Evolutionary conservation across 2,797 vertebrate species (phyloP), one percentile per base, ranked within the genome.

Genomic region (Choloepus didactylus): DNA sequence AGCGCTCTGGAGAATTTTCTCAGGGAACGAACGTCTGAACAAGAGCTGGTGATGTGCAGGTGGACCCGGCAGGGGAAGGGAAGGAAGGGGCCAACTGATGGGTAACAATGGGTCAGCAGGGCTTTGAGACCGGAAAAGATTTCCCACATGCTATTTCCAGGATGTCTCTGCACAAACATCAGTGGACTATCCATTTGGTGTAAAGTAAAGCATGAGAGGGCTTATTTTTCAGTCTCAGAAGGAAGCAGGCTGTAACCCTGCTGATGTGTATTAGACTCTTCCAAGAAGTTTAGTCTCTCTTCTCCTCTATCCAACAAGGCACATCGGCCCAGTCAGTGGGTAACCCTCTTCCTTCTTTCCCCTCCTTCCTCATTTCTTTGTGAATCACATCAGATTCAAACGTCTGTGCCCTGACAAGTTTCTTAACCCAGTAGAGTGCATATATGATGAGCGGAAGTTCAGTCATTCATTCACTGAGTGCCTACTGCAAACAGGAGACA

Each of bases 381-480:
- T 31, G 23, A 35, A 19, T 1, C 0, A 38, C 8, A 0, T 10
- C 25, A 14, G 0, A 21, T 23, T 19, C 86, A n/a, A 27, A 16
- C 0, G 4, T 54, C 60, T 23, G n/a, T 2, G 19, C 49, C 18
- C 6, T 15, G 18, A 16, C 2, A 2, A 4, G n/a, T 31, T 70
- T n/a, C 38, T 44, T 25, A 46, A 56, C 31, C 3, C 44, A 2
- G 9, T 35, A 21, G 3, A 54, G 18, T 4, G 35, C 4, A 0
- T 3, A 1, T 1, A 1, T 0, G 19, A 2, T 35, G 60, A 25
- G 5, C 0, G 1, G 54, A 4, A 1, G 21, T 3, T 10, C 21
- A 9, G 4, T 2, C n/a, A 6, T n/a, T 73, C 54, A 0, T 16
- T 29, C 72, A 0, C 3, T 1, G 23, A 56, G 44, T 18, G 15